Evolutionary conservation across 2,888 invertebrate species (phyloP), one percentile per base, ranked within the genome.

Genomic region (Eristalinus sepulchralis): DNA sequence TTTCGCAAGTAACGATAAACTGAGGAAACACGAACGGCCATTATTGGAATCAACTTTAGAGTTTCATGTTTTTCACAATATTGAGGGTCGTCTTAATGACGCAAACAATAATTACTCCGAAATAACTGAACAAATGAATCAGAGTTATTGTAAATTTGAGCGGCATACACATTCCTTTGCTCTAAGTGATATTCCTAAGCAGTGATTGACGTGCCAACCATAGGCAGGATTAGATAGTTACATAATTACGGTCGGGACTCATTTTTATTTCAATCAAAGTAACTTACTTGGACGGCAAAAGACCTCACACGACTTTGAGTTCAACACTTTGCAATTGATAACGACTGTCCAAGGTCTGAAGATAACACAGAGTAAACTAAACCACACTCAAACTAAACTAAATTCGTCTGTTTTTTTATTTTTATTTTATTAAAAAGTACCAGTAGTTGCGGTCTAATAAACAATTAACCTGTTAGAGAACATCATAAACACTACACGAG

Each of bases 401-500:
- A 60, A 31, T 59, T 24, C 27, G 17, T 8, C 17, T 47, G 17
- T 17, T 13, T 5, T n/a, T 6, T 17, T 13, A 0, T n/a, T 6
- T 13, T 22, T 57, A 22, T 57, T 27, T 57, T 10, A 24, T 57
- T 22, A 6, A 57, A 57, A 53, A 72, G 20, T 11, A 62, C 53
- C 24, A 57, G 20, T 13, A 20, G 75, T 24, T 64, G 64, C 13
- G 36, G 71, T 72, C 60, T 60, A 67, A 67, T 66, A 72, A 79
- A 67, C 72, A 79, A 79, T 53, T 60, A 72, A 36, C 64, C 34
- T 55, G 60, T 13, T 47, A 60, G 20, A 33, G 3, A 33, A 24
- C 22, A 27, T 5, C 59, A 60, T 33, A 60, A 22, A 57, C 36
- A 73, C 1, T 27, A 31, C 17, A 8, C 20, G 47, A 17, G 9